Conservation (phyloP, 2,888 invertebrate genomes). For the Trachelus tabidus region DNA sequence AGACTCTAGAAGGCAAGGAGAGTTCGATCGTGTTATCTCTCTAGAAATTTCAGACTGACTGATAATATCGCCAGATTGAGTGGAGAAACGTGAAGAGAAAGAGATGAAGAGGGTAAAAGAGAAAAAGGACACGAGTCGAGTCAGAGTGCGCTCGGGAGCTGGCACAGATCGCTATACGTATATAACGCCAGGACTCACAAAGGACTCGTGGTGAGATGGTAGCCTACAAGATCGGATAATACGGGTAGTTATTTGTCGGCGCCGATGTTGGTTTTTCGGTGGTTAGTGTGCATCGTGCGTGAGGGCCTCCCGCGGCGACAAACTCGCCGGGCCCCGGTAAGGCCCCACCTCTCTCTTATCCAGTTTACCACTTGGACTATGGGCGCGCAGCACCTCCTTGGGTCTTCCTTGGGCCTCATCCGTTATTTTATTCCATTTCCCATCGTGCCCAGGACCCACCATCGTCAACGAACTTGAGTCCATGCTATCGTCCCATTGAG, state of each 20-base stretch:
- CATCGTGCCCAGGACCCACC: background rate
- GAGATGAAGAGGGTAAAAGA: background rate
- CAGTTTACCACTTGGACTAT: conserved; percentile 26
- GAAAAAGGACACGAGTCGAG: background rate
- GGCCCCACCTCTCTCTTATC: conserved; percentile 30
- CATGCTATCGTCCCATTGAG: background rate
- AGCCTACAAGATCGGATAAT: conserved; percentile 64
- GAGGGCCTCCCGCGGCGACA: conserved; percentile 60
- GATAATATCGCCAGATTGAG: background rate
- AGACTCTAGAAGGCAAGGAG: background rate
- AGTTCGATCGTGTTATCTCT: background rate
- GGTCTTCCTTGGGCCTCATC: background rate
- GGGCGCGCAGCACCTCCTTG: conserved; percentile 18
- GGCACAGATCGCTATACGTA: background rate
- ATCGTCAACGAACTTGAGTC: background rate
- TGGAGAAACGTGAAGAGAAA: background rate
- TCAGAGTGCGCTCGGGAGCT: background rate
- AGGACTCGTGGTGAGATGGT: conserved; percentile 62
- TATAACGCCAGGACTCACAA: conserved; percentile 43
- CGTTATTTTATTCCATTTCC: background rate
- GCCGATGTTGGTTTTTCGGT: conserved; percentile 64
- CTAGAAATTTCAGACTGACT: background rate
- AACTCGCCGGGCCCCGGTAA: conserved; percentile 50
- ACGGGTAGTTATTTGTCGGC: conserved; percentile 65
- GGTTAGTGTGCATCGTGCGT: conserved; percentile 48